phyloP scores from a whole-genome alignment of 2,113 vertebrate genomes.

The Zeus faber region DNA sequence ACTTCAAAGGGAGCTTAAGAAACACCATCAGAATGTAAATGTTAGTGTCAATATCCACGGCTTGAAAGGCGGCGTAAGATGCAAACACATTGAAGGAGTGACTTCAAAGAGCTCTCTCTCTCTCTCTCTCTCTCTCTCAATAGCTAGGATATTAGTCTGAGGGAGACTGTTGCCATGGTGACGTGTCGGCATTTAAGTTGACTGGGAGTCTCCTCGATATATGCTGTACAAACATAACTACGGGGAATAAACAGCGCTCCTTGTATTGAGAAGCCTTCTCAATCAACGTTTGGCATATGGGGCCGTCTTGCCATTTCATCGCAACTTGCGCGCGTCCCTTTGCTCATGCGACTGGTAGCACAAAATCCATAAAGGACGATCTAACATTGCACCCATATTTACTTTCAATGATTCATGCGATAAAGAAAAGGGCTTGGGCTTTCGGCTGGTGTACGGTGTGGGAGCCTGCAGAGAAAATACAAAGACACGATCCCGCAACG shows the following conservation, averaged over 20 bases:
- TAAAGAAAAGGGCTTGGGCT: no score
- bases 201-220: no score
- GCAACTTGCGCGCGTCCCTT: no score
- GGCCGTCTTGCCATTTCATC: no score
- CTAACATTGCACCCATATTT: no score
- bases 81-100: neutral
- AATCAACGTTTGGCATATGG: no score
- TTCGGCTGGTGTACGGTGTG: no score
- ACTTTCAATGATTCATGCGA: no score
- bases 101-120: neutral
- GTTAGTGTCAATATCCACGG: neutral
- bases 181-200: slow-evolving; percentile 2
- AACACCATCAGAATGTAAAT: neutral
- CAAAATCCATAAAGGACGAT: no score
- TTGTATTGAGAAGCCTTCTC: neutral
- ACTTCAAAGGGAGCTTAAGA: neutral
- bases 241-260: neutral
- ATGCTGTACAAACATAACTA: neutral
- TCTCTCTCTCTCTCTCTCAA: neutral
- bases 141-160: slow-evolving; percentile 8
- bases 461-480: no score
- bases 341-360: no score
- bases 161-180: slow-evolving; percentile 30
- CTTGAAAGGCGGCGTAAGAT: neutral
- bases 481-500: no score